Conservation (phyloP, 2,888 invertebrate species). For the Anodontia alba region DNA sequence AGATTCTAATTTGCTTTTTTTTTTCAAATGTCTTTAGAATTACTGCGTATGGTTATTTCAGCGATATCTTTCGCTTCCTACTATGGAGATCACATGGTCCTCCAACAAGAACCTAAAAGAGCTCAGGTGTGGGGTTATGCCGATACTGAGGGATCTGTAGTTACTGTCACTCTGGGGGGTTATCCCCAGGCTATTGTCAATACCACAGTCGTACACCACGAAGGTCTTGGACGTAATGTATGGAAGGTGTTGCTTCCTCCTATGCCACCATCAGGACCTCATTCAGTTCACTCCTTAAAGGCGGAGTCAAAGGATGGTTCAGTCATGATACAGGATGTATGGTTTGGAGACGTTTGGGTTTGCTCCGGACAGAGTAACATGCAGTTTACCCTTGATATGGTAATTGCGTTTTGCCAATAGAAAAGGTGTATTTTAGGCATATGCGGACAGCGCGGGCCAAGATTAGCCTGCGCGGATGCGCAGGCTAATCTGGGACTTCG, state of each 20-base stretch:
- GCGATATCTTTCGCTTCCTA: constrained; percentile 58
- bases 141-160: constrained; percentile 54
- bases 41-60: neutral
- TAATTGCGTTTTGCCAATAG: too few species aligned
- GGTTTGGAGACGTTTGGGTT: constrained; percentile 84
- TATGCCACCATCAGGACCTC: constrained; percentile 3
- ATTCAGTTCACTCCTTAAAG: constrained; percentile 14
- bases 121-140: constrained; percentile 77
- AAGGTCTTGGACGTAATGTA: constrained; percentile 47
- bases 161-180: constrained; percentile 48
- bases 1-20: too few species aligned
- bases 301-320: constrained; percentile 42
- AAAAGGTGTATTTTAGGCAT: too few species aligned
- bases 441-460: too few species aligned
- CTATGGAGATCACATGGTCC: constrained; percentile 78
- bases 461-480: too few species aligned
- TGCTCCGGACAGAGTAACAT: constrained; percentile 84
- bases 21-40: too few species aligned
- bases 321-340: constrained; percentile 70
- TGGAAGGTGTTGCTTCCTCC: constrained; percentile 71
- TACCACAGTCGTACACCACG: constrained; percentile 18
- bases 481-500: too few species aligned
- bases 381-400: constrained; percentile 76
- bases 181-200: neutral
- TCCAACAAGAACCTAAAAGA: constrained; percentile 70